phyloP scores from a whole-genome alignment of 2,797 vertebrate genomes.

The Periparus ater region DNA sequence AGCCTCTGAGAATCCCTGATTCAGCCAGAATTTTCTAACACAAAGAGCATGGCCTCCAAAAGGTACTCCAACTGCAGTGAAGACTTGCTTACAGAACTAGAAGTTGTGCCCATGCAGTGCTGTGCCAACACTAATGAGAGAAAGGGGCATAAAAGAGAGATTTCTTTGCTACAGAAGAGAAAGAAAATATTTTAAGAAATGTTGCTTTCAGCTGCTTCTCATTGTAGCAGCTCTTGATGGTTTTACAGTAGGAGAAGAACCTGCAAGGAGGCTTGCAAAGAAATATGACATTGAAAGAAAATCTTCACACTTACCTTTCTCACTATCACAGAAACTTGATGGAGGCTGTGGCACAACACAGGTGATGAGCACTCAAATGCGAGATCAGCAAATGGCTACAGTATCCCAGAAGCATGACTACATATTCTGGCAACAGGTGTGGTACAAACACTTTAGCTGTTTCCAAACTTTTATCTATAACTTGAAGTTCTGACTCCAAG shows the following conservation, averaged over 20 bases:
- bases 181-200: not conserved
- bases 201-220: not conserved
- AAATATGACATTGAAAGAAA: not conserved
- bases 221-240: not conserved
- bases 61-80: not conserved
- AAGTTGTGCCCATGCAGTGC: not conserved
- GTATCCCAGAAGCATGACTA: not conserved
- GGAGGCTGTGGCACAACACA: not conserved
- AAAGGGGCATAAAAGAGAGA: not conserved
- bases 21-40: not conserved
- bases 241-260: not conserved
- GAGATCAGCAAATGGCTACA: not conserved
- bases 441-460: not conserved
- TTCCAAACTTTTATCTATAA: not conserved
- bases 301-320: not conserved
- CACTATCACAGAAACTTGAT: accelerated
- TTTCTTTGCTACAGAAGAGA: not conserved
- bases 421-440: not conserved
- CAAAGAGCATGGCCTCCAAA: not conserved
- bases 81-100: not conserved
- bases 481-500: not conserved
- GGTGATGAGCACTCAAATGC: not conserved
- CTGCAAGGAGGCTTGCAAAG: not conserved
- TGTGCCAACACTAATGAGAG: not conserved
- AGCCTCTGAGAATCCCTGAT: not conserved